Base-by-base conservation (phyloP, 2,113 vertebrate species). In the Actenoides lindsayi region DNA sequence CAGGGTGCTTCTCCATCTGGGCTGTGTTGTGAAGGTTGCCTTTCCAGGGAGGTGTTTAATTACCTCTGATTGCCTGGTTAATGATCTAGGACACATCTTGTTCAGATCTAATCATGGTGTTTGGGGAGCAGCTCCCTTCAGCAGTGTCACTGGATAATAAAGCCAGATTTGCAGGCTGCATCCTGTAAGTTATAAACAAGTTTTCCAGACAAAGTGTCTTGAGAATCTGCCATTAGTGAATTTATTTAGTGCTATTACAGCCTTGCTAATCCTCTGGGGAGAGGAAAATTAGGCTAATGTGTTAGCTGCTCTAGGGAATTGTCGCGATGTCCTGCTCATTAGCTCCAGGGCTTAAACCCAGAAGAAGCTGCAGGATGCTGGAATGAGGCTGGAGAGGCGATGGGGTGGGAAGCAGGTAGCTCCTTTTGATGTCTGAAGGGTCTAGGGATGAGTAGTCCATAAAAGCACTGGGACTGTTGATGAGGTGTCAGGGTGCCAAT, bases 341-440 rank as follows among this genome's bases (percentile, higher is more conserved):
- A 25, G 50, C 90, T 94, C 68, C 16, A 63, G 70, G 83, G 89
- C 77, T 94, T 75, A 33, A 93, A 83, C 76, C 90, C 42, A 13
- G 87, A 42, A 41, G 57, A 8, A 79, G 86, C 64, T 88, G 56
- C 1, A 1, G 64, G 79, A 56, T 90, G 93, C 50, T 79, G 59
- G 76, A 62, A 77, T 63, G 90, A 94, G 90, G 18, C 24, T 15
- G 70, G 60, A 88, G 79, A 89, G 77, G 56, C 1, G 0, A 6
- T 25, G 90, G 68, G 79, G 42, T 53, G 92, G 78, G 90, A 89
- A 93, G 71, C 54, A 21, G 87, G 85, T 27, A 78, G 57, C 1
- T 60, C 48, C 92, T 94, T 95, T 92, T 96, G 96, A 96, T 82
- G 90, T 96, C 73, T 89, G 77, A 87, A 93, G 96, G 92, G 90